These are phyloP conservation scores for Netelia melanura DNA, from an alignment of 2,888 invertebrate genomes.

Conservation along the genomic window DNA sequence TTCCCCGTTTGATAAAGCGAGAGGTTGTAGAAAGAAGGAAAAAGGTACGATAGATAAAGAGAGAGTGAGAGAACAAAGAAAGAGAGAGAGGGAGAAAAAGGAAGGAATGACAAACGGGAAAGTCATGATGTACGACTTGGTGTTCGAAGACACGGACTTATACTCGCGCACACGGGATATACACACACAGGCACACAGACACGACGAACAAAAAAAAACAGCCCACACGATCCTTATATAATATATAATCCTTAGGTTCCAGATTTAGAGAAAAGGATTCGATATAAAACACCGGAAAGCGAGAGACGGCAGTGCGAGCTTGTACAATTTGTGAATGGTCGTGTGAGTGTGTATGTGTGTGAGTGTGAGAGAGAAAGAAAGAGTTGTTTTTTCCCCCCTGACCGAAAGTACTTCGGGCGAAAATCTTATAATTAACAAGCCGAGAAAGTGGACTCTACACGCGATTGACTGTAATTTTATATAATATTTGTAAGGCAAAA, in stretches of 20 bases:
- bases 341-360: slow-evolving; percentile 19
- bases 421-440: slow-evolving; percentile 67
- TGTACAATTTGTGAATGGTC: slow-evolving; percentile 72
- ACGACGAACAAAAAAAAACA: not conserved
- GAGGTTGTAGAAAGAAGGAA: slow-evolving; percentile 43
- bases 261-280: slow-evolving; percentile 52
- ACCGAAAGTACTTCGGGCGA: slow-evolving; percentile 68
- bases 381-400: slow-evolving; percentile 29
- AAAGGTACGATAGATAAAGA: not conserved
- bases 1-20: slow-evolving; percentile 59
- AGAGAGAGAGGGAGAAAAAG: slow-evolving; percentile 27
- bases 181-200: slow-evolving; percentile 30
- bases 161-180: not conserved
- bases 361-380: slow-evolving; percentile 31
- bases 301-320: slow-evolving; percentile 62
- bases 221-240: slow-evolving; percentile 15
- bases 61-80: not conserved
- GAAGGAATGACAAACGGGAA: slow-evolving; percentile 44
- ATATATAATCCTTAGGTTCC: slow-evolving; percentile 39
- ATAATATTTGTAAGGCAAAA: slow-evolving; percentile 83
- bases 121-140: slow-evolving; percentile 57
- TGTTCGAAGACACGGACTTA: slow-evolving; percentile 33
- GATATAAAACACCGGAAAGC: slow-evolving; percentile 49
- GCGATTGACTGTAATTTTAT: slow-evolving; percentile 84
- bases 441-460: slow-evolving; percentile 77